Evolutionary conservation across 2,113 vertebrate species (phyloP), one percentile per base, ranked within the genome.

Genomic region (Poeciliopsis occidentalis): DNA sequence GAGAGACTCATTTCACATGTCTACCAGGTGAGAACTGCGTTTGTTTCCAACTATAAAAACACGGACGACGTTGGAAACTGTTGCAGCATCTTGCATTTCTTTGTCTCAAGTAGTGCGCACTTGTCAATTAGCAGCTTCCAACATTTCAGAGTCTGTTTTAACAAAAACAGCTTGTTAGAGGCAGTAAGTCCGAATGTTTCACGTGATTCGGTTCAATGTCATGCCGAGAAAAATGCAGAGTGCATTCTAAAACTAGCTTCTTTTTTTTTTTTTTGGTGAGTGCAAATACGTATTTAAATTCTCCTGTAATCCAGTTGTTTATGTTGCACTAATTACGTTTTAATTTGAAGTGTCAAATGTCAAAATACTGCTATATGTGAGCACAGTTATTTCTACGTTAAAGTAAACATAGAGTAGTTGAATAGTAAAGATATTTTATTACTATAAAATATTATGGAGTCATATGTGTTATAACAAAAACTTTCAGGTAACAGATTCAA

Each of bases 1-100:
- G 97, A 97, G 82, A 96, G 97, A 78, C 96, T 99, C 75, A 96
- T 99, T 67, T 94, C 96, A 64, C 98, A 99, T 0, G 96, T 99
- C 30, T 98, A 99, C 88, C 97, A 99, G 97, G 98, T 99, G 94
- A 83, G 82, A 63, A 71, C 51, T 15, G 4, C 61, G 4, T 24
- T 15, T 26, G 57, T 26, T 65, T 34, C 51, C 51, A 57, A 8
- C 51, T n/a, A 24, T 57, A n/a, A 57, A 57, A 57, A 57, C 51
- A 11, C 22, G 24, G 51, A 8, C 22, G 3, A 57, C 19, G n/a
- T 57, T n/a, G 51, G 51, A 57, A 57, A 57, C 51, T 2, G 44
- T 17, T 57, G 51, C 51, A 24, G 51, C 24, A 11, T 57, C 51
- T 57, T 11, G 19, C 22, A 57, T 57, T 22, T 57, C 3, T 8